These are phyloP conservation scores for Atlantisia rogersi DNA, from an alignment of 2,113 vertebrate genomes.

Conservation along the genomic window DNA sequence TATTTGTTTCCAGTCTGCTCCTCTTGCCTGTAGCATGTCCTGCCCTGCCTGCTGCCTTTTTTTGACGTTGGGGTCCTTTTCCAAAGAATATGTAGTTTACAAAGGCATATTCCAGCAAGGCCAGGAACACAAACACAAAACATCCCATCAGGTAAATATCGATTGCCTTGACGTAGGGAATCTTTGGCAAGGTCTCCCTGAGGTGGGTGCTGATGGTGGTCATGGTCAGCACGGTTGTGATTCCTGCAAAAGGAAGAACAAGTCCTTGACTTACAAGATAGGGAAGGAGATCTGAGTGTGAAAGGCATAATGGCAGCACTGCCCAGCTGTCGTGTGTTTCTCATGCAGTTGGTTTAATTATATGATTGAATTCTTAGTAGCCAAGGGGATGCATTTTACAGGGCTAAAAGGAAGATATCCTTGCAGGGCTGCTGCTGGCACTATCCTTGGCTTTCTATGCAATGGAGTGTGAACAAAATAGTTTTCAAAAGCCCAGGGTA, in stretches of 20 bases:
- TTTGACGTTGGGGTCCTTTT: slow-evolving; percentile 88
- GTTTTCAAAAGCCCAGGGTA: slow-evolving; percentile 72
- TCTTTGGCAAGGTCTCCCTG: slow-evolving; percentile 93
- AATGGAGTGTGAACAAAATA: background rate
- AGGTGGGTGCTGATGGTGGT: slow-evolving; percentile 96
- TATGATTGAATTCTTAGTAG: background rate
- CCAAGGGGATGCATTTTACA: background rate
- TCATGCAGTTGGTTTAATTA: background rate
- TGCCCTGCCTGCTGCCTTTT: slow-evolving; percentile 85
- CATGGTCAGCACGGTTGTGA: slow-evolving; percentile 95
- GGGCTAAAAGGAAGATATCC: background rate
- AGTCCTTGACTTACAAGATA: background rate
- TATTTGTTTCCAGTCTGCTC: slow-evolving; percentile 77
- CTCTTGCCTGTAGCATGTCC: slow-evolving; percentile 80
- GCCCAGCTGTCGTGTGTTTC: background rate
- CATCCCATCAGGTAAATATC: slow-evolving; percentile 96
- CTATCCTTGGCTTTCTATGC: background rate
- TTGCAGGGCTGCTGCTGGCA: background rate
- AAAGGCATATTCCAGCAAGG: slow-evolving; percentile 92
- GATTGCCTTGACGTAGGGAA: slow-evolving; percentile 93
- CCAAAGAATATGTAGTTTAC: slow-evolving; percentile 98
- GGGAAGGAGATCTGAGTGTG: background rate
- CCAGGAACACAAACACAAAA: slow-evolving; percentile 94
- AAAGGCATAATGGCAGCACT: background rate
- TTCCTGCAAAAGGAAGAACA: slow-evolving; percentile 76